phyloP scores from a whole-genome alignment of 2,888 invertebrate genomes.

The Cerastoderma edule region DNA sequence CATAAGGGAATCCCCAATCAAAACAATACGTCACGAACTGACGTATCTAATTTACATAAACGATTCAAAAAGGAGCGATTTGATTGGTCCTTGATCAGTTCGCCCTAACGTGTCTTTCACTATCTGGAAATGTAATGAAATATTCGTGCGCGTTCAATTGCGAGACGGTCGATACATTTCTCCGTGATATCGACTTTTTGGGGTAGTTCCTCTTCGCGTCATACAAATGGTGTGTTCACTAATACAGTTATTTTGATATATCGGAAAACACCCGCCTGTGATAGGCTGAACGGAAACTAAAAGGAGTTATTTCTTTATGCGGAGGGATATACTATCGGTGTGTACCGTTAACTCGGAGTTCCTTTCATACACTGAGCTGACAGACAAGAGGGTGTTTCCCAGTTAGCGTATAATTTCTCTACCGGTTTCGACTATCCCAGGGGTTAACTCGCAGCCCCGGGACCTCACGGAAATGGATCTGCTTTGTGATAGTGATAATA shows the following conservation, averaged over 20 bases:
- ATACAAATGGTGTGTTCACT: constrained; percentile 5
- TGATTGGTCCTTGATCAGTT: constrained; percentile 57
- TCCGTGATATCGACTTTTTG: constrained; percentile 12
- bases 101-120: constrained; percentile 63
- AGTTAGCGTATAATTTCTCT: constrained; percentile 35
- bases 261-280: constrained; percentile 19
- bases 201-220: constrained; percentile 23
- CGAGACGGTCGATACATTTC: constrained; percentile 2
- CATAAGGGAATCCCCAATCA: constrained; percentile 41
- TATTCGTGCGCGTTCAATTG: constrained; percentile 56
- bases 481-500: constrained; percentile 79
- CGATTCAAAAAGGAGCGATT: constrained; percentile 39
- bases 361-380: constrained; percentile 60
- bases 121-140: constrained; percentile 48
- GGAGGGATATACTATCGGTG: constrained; percentile 23
- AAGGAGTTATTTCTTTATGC: constrained; percentile 29
- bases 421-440: constrained; percentile 75
- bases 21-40: constrained; percentile 57
- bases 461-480: constrained; percentile 77
- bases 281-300: constrained; percentile 17
- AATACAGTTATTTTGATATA: not conserved
- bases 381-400: constrained; percentile 58
- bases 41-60: constrained; percentile 58
- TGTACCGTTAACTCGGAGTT: constrained; percentile 38
- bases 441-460: constrained; percentile 72